Base-by-base conservation (phyloP, 2,113 vertebrate genomes). In the Aramus guarauna region DNA sequence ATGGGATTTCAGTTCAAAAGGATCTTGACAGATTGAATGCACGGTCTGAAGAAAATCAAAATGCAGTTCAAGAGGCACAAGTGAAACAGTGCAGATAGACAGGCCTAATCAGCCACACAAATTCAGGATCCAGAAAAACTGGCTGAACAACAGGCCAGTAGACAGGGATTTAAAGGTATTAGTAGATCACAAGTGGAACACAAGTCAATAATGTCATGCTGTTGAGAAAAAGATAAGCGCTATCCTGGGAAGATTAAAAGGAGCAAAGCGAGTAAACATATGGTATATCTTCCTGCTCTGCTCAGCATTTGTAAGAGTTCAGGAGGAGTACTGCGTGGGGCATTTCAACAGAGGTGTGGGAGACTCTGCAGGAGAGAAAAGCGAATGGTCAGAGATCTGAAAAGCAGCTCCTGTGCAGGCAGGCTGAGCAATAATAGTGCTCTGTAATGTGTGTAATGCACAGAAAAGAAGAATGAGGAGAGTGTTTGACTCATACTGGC, bases 131-230 rank as follows among this genome's bases (percentile, higher is more conserved):
- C 83, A 52, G 89, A 83, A 88, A 95, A 95, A 91, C 71, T 91
- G 79, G 29, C 62, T 92, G 89, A 94, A 84, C 75, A 96, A 76
- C 75, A 18, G 63, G 75, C 86, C 86, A 88, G 79, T 27, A 94
- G 83, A 76, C 39, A 73, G 86, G 91, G 93, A 94, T 97, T 97
- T 94, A 92, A 91, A 94, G 79, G 92, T 92, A 96, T 96, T 96
- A 96, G 94, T 80, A 89, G 89, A 95, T 96, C 95, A 95, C 79
- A 94, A 95, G 93, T 94, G 86, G 86, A 91, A 94, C 89, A 80
- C 76, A 76, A 95, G 93, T 97, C 93, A 95, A 91, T 94, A 96
- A 94, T 79, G 89, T 88, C 91, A 91, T 80, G 75, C 89, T 88
- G 86, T 94, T 91, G 92, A 88, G 93, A 72, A 91, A 96, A 88